These are phyloP conservation scores for Oncorhynchus mykiss DNA, from an alignment of 2,113 vertebrate genomes.

Conservation along the genomic window DNA sequence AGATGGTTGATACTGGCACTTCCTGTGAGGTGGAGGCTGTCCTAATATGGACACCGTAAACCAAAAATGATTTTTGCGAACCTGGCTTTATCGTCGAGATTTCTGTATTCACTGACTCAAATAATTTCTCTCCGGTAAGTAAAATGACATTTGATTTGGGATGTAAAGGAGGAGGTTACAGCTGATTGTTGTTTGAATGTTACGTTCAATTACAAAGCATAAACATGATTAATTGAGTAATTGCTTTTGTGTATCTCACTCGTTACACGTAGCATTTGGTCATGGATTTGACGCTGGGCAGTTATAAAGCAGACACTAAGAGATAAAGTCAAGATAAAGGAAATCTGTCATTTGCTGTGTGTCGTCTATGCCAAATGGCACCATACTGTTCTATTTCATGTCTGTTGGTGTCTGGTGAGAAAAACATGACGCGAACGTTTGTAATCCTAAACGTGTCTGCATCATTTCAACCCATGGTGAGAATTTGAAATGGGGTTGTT, in stretches of 20 bases:
- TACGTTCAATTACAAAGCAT: slow-evolving; percentile 38
- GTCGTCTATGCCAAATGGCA: too few relatives aligned
- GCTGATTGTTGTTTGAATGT: slow-evolving; percentile 22
- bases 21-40: too few relatives aligned
- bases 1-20: too few relatives aligned
- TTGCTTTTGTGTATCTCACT: background rate
- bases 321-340: background rate
- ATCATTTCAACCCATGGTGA: too few relatives aligned
- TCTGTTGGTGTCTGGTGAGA: too few relatives aligned
- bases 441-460: too few relatives aligned
- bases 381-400: too few relatives aligned
- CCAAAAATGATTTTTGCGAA: background rate
- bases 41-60: too few relatives aligned
- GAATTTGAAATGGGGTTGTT: too few relatives aligned
- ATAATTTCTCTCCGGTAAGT: slow-evolving; percentile 2
- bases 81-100: background rate
- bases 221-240: slow-evolving; percentile 23
- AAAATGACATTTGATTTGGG: slow-evolving; percentile 11
- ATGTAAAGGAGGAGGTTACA: slow-evolving; percentile 19
- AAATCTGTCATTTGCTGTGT: too few relatives aligned
- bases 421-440: too few relatives aligned
- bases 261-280: background rate
- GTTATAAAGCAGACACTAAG: background rate
- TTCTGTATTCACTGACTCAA: background rate
- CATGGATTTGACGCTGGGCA: background rate